Percentiles rank a stretch among this genome's conserved stretches.
Evolutionary conservation across 1,140 invertebrate genomes (phyloP).

Genomic region (Halesus radiatus): DNA sequence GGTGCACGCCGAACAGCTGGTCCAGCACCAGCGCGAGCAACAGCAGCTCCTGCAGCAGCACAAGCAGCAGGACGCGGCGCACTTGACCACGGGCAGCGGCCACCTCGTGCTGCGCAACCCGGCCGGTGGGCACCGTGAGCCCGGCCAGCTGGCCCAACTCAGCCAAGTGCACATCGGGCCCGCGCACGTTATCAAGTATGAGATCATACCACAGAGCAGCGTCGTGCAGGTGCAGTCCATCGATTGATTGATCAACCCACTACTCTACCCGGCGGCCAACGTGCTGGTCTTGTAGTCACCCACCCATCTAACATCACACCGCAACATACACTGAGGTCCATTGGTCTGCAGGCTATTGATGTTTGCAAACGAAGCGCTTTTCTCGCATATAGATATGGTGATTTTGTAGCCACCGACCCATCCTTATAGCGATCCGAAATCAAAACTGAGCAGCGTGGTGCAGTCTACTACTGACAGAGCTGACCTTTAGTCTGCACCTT

Average conservation of each 20-base stretch:
- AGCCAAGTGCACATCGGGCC: slow-evolving; percentile 52
- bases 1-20: slow-evolving; percentile 26
- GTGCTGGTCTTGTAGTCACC: too few relatives aligned
- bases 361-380: too few relatives aligned
- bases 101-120: slow-evolving; percentile 54
- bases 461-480: too few relatives aligned
- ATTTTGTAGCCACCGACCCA: too few relatives aligned
- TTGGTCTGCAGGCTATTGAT: too few relatives aligned
- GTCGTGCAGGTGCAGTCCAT: slow-evolving; percentile 56
- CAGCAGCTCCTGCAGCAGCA: slow-evolving; percentile 51
- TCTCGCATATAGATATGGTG: too few relatives aligned
- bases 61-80: slow-evolving; percentile 46
- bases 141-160: slow-evolving; percentile 47
- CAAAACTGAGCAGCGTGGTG: too few relatives aligned
- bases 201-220: slow-evolving; percentile 51
- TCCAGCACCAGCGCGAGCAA: slow-evolving; percentile 50
- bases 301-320: too few relatives aligned
- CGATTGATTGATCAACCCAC: slow-evolving; percentile 21
- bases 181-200: slow-evolving; percentile 54
- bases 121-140: slow-evolving; percentile 29
- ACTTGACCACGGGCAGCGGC: slow-evolving; percentile 45
- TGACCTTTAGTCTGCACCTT: too few relatives aligned
- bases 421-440: too few relatives aligned
- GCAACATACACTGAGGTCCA: too few relatives aligned
- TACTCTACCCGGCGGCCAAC: not conserved